A percentile compares a stretch with the other conserved stretches of the same genome.
phyloP scores from a whole-genome alignment of 64 coral and sea anemone species.

The Cladopsammia gracilis region DNA sequence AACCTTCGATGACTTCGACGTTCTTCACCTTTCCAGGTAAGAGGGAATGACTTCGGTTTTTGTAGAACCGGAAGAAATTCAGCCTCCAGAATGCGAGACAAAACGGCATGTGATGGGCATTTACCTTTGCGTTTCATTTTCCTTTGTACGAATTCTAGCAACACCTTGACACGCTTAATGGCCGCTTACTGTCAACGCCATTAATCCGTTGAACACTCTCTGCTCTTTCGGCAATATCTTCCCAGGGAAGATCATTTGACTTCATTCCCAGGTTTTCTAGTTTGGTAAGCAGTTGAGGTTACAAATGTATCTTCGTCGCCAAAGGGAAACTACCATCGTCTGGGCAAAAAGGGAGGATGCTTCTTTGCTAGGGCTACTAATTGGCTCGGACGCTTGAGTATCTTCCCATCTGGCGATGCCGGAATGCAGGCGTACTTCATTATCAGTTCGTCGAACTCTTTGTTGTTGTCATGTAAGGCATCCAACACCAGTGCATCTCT shows the following conservation, averaged over 20 bases:
- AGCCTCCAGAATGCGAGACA: constrained; percentile 21
- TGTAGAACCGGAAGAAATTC: constrained; percentile 73
- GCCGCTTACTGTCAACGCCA: neutral
- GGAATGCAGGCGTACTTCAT: constrained; percentile 63
- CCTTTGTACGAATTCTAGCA: constrained; percentile 40
- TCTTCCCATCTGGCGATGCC: constrained; percentile 38
- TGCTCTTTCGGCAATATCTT: constrained; percentile 74
- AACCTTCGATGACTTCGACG: neutral
- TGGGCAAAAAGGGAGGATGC: constrained; percentile 55
- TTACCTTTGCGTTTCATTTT: constrained; percentile 25
- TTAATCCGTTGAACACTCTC: constrained; percentile 46
- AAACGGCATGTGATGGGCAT: neutral
- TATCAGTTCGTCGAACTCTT: constrained; percentile 44
- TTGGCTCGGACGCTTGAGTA: constrained; percentile 61
- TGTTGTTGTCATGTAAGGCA: constrained; percentile 20
- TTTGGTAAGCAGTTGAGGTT: constrained; percentile 14
- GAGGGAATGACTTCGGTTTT: constrained; percentile 76
- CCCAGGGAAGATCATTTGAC: constrained; percentile 60
- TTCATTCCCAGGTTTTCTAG: constrained; percentile 81
- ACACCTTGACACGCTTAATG: constrained; percentile 11
- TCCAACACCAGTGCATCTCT: constrained; percentile 59
- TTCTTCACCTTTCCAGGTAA: constrained; percentile 81
- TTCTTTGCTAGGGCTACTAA: constrained; percentile 61
- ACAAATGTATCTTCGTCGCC: constrained; percentile 22
- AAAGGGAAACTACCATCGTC: constrained; percentile 77